Evolutionary conservation across 1,140 invertebrate species (phyloP).

Genomic region (Ostrea denselamellosa): DNA sequence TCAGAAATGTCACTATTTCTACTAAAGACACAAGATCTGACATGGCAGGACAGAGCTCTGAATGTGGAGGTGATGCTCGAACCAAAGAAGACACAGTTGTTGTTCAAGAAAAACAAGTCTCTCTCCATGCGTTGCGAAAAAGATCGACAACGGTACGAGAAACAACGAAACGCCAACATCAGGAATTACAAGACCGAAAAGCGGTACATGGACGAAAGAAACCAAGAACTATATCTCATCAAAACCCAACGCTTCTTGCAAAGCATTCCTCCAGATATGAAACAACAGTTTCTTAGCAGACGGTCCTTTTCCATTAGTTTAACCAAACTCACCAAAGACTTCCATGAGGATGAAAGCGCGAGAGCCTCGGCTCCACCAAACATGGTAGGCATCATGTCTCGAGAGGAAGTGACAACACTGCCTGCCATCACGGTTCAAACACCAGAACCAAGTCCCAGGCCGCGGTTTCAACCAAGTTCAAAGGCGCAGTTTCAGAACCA

Average conservation of each 20-base stretch:
- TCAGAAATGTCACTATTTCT: constrained; percentile 57
- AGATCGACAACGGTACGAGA: constrained; percentile 58
- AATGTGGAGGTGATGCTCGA: constrained; percentile 66
- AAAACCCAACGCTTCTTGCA: constrained; percentile 24
- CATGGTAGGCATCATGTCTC: not conserved
- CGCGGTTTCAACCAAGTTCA: not conserved
- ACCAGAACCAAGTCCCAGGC: not conserved
- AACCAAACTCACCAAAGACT: constrained; percentile 43
- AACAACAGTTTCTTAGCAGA: constrained; percentile 22
- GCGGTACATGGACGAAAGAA: constrained; percentile 55
- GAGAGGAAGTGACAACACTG: not conserved
- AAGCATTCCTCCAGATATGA: not conserved
- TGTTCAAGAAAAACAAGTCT: constrained; percentile 66
- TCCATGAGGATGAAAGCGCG: constrained; percentile 1
- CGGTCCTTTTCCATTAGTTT: constrained; percentile 46
- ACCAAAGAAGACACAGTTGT: constrained; percentile 56
- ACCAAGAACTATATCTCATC: constrained; percentile 46
- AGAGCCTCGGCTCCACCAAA: constrained; percentile 23
- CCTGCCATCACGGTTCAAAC: not conserved
- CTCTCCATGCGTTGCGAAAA: constrained; percentile 56
- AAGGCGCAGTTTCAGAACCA: not conserved
- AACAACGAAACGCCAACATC: constrained; percentile 53
- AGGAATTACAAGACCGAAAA: constrained; percentile 56
- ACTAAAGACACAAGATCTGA: constrained; percentile 63
- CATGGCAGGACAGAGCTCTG: constrained; percentile 64